Evolutionary conservation across 2,113 vertebrate species (phyloP).

Genomic region (Alaudala cheleensis): DNA sequence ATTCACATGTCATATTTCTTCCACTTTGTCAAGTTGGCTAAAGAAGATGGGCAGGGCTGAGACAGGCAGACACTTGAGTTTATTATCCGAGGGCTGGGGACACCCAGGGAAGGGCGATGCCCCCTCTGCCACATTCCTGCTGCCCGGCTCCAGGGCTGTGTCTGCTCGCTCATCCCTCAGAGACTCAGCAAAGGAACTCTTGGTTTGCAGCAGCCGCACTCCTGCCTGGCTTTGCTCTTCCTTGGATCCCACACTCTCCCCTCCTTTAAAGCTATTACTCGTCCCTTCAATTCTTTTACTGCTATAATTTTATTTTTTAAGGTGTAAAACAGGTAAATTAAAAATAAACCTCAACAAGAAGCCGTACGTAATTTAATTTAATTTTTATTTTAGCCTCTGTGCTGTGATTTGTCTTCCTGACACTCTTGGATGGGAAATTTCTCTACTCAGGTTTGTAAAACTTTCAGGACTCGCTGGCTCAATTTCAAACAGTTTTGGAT

Average conservation of each 20-base stretch:
- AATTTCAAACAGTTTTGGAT: not conserved
- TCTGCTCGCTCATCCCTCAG: not conserved
- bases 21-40: constrained; percentile 74
- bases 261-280: not conserved
- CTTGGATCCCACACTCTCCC: not conserved
- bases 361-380: not conserved
- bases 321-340: not conserved
- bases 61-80: constrained; percentile 53
- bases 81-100: constrained; percentile 44
- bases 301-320: not conserved
- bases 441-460: not conserved
- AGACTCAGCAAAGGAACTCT: not conserved
- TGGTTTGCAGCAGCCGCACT: not conserved
- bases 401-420: not conserved
- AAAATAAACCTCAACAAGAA: not conserved
- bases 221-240: not conserved
- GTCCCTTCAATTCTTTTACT: not conserved
- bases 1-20: constrained; percentile 79
- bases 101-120: not conserved
- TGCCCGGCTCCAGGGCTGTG: not conserved
- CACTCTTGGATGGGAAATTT: not conserved
- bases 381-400: not conserved
- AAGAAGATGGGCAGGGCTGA: constrained; percentile 71
- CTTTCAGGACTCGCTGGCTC: not conserved
- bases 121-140: not conserved